These are phyloP conservation scores for Calyptomena viridis DNA, from an alignment of 2,113 vertebrate species.

Conservation along the genomic window DNA sequence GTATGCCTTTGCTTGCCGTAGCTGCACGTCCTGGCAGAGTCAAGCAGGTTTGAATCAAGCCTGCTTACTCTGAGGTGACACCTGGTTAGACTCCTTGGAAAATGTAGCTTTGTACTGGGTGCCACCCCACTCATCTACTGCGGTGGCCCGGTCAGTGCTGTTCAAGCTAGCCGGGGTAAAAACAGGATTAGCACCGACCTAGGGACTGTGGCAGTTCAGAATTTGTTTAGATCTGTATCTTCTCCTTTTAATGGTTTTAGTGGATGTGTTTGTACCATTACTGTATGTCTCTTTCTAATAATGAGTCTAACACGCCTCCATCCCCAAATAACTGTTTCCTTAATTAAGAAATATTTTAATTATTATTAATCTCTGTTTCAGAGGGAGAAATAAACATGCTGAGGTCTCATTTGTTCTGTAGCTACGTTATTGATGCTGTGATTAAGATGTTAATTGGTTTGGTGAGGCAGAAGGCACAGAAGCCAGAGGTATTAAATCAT, in stretches of 20 bases:
- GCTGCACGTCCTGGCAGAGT: too few species aligned
- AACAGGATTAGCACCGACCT: too few species aligned
- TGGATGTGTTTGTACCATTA: neutral
- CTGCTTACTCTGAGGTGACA: too few species aligned
- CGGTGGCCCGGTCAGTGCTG: too few species aligned
- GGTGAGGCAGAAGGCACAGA: neutral
- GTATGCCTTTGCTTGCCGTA: too few species aligned
- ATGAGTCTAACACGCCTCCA: neutral
- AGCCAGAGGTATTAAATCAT: neutral
- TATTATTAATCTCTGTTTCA: neutral
- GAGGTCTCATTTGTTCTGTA: neutral
- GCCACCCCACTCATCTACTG: too few species aligned
- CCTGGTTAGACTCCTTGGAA: too few species aligned
- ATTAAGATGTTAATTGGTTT: neutral
- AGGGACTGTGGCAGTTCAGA: too few species aligned
- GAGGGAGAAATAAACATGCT: neutral
- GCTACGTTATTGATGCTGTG: neutral
- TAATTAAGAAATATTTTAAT: neutral
- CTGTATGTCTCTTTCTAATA: neutral
- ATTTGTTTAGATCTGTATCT: neutral
- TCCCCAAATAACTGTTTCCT: neutral
- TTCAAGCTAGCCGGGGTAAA: too few species aligned
- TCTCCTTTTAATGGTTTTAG: neutral
- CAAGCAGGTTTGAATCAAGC: too few species aligned
- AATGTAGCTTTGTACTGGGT: too few species aligned